Base-by-base conservation (phyloP, 2,797 vertebrate genomes). In the Chaetodon trifasciatus region DNA sequence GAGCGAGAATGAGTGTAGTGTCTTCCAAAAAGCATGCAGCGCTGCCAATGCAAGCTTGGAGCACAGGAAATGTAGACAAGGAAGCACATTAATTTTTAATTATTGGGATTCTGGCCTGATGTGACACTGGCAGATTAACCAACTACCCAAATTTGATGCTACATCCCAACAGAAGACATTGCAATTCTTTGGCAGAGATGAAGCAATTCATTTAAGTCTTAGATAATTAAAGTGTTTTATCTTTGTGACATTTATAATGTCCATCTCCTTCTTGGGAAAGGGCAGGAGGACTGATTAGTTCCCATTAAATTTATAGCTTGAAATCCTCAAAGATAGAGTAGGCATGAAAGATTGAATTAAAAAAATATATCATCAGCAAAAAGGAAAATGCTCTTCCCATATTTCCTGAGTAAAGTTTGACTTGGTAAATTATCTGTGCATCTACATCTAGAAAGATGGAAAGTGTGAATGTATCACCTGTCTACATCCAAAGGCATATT, bases 211-310 rank as follows among this genome's bases (percentile, higher is more conserved):
- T 87, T 88, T 77, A 78, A 78, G 86, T 90, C 69, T 76, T 56
- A 15, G 77, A 82, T 78, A 79, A 86, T 88, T 85, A 70, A 88
- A 86, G 47, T 42, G 55, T 77, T 79, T 82, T 64, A 80, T 90
- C 85, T 88, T 79, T 71, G 67, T 90, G 85, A 85, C 82, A 90
- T 85, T 85, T 84, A 67, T 87, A 87, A 89, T 89, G 72, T 77
- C 80, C 75, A 78, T 75, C 56, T 73, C 73, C 65, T 49, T 66
- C 67, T 79, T 55, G 32, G 69, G 81, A 90, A 89, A 90, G 79
- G 86, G 71, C 81, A 90, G 52, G 55, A 55, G 73, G 70, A 86
- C 75, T 84, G 84, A 86, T 80, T 71, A 84, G 70, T 76, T 83
- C 37, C 40, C 73, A 64, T 76, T 80, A 69, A 81, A 89, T 82